A percentile compares a stretch with the other conserved stretches of the same genome.
Evolutionary conservation across 1,140 invertebrate species (phyloP).

Genomic region (Chironomus tepperi): DNA sequence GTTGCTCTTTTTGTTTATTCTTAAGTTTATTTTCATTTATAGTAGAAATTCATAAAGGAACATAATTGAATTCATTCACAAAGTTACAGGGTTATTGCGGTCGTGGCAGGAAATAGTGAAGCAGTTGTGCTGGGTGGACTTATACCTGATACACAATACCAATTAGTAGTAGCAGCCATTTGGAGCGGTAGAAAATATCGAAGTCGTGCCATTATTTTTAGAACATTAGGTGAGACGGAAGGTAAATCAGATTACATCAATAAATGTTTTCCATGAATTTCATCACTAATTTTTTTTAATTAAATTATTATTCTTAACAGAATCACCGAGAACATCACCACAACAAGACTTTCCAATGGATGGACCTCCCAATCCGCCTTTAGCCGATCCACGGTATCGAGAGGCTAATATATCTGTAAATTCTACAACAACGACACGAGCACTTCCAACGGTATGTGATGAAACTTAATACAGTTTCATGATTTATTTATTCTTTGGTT

Average conservation of each 20-base stretch:
- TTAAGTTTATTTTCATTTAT: background rate
- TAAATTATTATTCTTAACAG: slow-evolving; percentile 45
- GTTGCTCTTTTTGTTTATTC: background rate
- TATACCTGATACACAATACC: slow-evolving; percentile 76
- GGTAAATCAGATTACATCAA: background rate
- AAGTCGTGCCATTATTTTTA: slow-evolving; percentile 75
- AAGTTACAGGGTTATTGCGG: slow-evolving; percentile 83
- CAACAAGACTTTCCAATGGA: slow-evolving; percentile 48
- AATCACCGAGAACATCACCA: slow-evolving; percentile 60
- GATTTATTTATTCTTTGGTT: background rate
- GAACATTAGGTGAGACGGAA: slow-evolving; percentile 63
- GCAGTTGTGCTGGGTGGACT: slow-evolving; percentile 69
- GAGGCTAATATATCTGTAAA: slow-evolving; percentile 39
- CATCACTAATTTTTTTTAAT: background rate
- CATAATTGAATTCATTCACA: slow-evolving; percentile 42
- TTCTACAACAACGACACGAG: slow-evolving; percentile 37
- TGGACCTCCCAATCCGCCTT: slow-evolving; percentile 27
- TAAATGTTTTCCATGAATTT: too few relatives aligned
- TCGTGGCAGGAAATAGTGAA: slow-evolving; percentile 75
- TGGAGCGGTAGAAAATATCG: slow-evolving; percentile 66
- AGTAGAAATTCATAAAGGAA: slow-evolving; percentile 25
- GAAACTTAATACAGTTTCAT: background rate
- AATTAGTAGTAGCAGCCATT: slow-evolving; percentile 70
- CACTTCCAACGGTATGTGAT: slow-evolving; percentile 35
- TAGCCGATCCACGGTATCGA: background rate